Conservation (phyloP, 2,888 invertebrate genomes). For the Monochamus alternatus region DNA sequence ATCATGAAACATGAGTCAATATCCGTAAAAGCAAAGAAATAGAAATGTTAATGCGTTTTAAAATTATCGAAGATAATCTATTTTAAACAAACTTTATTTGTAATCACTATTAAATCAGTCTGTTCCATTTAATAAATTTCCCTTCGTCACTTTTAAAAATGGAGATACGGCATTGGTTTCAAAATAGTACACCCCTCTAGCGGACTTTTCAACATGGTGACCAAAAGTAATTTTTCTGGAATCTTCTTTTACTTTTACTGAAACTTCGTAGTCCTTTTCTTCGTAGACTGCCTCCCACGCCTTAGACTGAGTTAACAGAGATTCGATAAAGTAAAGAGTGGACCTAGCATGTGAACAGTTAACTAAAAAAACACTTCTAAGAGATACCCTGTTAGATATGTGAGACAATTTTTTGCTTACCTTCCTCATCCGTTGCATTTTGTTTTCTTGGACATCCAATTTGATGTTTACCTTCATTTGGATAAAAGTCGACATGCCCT, state of each 20-base stretch:
- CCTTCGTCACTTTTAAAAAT: conserved; percentile 39
- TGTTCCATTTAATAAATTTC: not conserved
- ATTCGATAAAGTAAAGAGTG: conserved; percentile 71
- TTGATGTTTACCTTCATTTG: conserved; percentile 80
- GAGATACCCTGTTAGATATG: too few relatives aligned
- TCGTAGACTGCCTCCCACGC: conserved; percentile 68
- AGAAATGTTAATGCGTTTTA: too few relatives aligned
- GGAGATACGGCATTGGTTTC: conserved; percentile 51
- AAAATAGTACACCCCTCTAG: conserved; percentile 60
- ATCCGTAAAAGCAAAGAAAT: too few relatives aligned
- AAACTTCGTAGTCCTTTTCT: conserved; percentile 63
- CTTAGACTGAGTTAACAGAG: conserved; percentile 66
- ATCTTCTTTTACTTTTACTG: conserved; percentile 56
- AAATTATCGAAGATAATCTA: too few relatives aligned
- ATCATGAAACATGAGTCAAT: too few relatives aligned
- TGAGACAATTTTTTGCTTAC: conserved; percentile 43
- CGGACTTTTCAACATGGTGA: conserved; percentile 50
- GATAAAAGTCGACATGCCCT: conserved; percentile 85
- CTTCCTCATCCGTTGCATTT: conserved; percentile 44
- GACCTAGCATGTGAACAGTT: conserved; percentile 72
- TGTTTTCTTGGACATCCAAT: conserved; percentile 75
- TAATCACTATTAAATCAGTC: too few relatives aligned
- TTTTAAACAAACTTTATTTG: too few relatives aligned
- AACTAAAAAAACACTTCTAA: conserved; percentile 62
- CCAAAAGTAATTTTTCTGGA: conserved; percentile 56